Conservation (phyloP, 2,797 vertebrate genomes). For the Pangasius mekongensis region DNA sequence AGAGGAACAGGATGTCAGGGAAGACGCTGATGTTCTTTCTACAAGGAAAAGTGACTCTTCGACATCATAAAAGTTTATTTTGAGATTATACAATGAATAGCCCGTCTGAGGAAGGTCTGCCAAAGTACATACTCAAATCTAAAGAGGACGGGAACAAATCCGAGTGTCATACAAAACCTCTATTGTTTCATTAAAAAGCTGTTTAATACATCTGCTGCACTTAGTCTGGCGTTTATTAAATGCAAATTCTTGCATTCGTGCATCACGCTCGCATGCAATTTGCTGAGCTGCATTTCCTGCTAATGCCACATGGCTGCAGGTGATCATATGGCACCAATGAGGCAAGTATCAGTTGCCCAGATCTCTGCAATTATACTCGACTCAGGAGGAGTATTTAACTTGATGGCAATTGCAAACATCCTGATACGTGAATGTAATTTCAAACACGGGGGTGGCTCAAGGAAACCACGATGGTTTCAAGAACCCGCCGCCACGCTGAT, state of each 20-base stretch:
- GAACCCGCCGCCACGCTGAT: slow-evolving; percentile 24
- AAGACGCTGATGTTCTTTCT: neutral
- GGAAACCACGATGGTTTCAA: slow-evolving; percentile 37
- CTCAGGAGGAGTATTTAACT: slow-evolving; percentile 43
- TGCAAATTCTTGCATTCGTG: slow-evolving; percentile 20
- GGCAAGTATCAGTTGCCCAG: slow-evolving; percentile 53
- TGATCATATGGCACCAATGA: slow-evolving; percentile 62
- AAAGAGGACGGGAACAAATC: neutral
- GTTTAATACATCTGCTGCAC: neutral
- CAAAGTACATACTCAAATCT: neutral
- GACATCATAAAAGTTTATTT: neutral
- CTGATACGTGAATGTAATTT: slow-evolving; percentile 47
- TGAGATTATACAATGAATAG: neutral
- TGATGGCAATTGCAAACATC: slow-evolving; percentile 59
- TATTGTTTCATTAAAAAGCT: slow-evolving; percentile 20
- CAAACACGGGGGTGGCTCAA: slow-evolving; percentile 43
- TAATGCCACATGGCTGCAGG: slow-evolving; percentile 42
- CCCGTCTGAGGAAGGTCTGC: neutral
- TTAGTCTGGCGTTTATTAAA: slow-evolving; percentile 6
- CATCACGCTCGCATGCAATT: neutral
- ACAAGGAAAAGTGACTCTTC: neutral
- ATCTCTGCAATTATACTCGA: slow-evolving; percentile 56
- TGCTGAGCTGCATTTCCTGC: slow-evolving; percentile 19
- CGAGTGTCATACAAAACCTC: neutral
- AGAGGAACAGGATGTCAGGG: slow-evolving; percentile 14